Evolutionary conservation across 2,888 invertebrate genomes (phyloP).

Genomic region (Caenorhabditis uteleia): DNA sequence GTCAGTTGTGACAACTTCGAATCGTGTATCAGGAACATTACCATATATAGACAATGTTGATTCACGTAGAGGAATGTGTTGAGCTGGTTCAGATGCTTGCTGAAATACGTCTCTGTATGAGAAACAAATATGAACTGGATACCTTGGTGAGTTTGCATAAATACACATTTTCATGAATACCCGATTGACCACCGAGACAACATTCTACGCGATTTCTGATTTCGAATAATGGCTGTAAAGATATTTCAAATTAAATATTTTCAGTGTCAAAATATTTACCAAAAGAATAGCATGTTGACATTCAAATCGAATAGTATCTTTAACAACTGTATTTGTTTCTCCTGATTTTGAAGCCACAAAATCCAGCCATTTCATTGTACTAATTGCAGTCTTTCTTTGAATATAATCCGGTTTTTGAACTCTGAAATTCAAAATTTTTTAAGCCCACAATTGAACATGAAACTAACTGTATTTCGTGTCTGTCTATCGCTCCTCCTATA

Average conservation of each 20-base stretch:
- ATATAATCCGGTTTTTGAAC: constrained; percentile 22
- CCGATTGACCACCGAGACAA: constrained; percentile 14
- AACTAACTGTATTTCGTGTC: constrained; percentile 5
- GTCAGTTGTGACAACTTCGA: constrained; percentile 31
- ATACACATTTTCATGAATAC: constrained; percentile 12
- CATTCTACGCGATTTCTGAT: constrained; percentile 29
- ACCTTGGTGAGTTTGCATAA: constrained; percentile 13
- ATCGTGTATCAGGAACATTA: constrained; percentile 4
- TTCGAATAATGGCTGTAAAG: constrained; percentile 15
- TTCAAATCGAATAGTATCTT: constrained; percentile 29
- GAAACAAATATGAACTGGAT: neutral
- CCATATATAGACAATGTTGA: constrained; percentile 20
- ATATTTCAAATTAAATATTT: neutral
- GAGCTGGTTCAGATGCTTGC: neutral
- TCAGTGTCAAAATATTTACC: neutral
- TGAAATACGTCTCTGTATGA: no score
- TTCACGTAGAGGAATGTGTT: constrained; percentile 1
- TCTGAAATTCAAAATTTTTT: no score
- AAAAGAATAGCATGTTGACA: constrained; percentile 32
- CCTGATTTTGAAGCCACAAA: constrained; percentile 26
- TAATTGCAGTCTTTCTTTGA: constrained; percentile 15
- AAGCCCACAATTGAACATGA: constrained; percentile 1
- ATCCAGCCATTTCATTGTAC: constrained; percentile 33
- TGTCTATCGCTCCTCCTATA: neutral
- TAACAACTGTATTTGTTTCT: constrained; percentile 25